Percentiles rank a stretch among this genome's conserved stretches.
phyloP scores from a whole-genome alignment of 2,113 vertebrate genomes.

The Mugil cephalus region DNA sequence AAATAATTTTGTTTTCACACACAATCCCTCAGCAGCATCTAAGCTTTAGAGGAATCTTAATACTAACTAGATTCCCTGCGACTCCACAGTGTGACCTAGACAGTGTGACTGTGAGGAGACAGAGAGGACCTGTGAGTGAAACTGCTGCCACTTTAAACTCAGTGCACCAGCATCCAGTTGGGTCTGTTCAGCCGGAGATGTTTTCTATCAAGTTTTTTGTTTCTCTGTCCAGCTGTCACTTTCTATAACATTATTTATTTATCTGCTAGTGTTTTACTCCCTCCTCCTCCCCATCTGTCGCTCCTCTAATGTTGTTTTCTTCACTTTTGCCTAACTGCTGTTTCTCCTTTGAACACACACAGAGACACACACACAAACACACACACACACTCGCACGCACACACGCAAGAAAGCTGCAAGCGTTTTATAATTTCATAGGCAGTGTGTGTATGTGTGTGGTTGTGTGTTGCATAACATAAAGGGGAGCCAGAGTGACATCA shows the following conservation, averaged over 20 bases:
- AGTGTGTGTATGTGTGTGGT: too few species aligned
- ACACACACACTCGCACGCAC: constrained; percentile 3
- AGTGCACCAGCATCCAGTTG: too few species aligned
- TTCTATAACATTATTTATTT: constrained; percentile 12
- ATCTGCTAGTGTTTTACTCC: constrained; percentile 18
- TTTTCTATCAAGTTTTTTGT: constrained; percentile 8
- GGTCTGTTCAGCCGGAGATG: not conserved
- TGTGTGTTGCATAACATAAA: too few species aligned
- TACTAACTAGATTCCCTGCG: too few species aligned
- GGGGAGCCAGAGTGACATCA: too few species aligned
- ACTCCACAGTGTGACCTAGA: too few species aligned
- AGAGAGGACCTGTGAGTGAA: not conserved
- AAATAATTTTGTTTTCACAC: too few species aligned
- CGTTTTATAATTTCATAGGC: too few species aligned
- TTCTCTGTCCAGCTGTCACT: constrained; percentile 13
- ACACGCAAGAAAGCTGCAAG: constrained; percentile 14
- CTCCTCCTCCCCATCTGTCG: constrained; percentile 18
- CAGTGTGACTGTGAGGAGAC: too few species aligned
- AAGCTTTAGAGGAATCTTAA: too few species aligned
- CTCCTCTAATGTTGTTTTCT: constrained; percentile 1
- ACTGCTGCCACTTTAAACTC: not conserved
- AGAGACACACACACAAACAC: constrained; percentile 6
- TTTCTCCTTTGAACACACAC: not conserved
- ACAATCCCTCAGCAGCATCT: too few species aligned
- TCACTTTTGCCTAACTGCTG: constrained; percentile 22